A percentile compares a stretch with the other conserved stretches of the same genome.
phyloP scores from a whole-genome alignment of 2,888 invertebrate genomes.

The Terebella lapidaria region DNA sequence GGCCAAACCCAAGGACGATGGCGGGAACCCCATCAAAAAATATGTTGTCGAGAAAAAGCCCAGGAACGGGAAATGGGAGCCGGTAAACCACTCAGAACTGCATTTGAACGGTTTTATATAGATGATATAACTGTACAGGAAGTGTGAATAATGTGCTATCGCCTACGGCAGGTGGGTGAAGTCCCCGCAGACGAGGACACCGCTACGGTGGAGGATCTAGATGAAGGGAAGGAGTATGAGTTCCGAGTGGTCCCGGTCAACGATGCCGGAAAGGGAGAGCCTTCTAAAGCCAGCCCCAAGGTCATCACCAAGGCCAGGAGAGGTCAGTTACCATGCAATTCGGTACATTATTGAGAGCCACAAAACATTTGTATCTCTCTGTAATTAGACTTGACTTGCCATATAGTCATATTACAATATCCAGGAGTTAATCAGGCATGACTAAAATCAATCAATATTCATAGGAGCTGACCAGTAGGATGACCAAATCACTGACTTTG shows the following conservation, averaged over 20 bases:
- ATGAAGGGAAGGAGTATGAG: constrained; percentile 95
- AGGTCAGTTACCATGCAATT: constrained; percentile 22
- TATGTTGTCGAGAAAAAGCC: constrained; percentile 72
- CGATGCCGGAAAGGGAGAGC: constrained; percentile 93
- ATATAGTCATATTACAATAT: background rate
- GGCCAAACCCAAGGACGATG: constrained; percentile 88
- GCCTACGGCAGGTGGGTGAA: constrained; percentile 54
- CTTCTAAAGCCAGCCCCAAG: constrained; percentile 83
- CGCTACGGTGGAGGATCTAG: constrained; percentile 73
- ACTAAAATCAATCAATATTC: too few species aligned
- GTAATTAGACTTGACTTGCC: too few species aligned
- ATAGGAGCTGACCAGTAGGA: too few species aligned
- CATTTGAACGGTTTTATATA: too few species aligned
- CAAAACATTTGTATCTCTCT: too few species aligned
- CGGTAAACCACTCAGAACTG: too few species aligned
- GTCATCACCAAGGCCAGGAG: constrained; percentile 48
- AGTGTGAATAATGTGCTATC: background rate
- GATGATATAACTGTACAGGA: background rate
- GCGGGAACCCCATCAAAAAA: constrained; percentile 81
- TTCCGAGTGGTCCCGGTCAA: constrained; percentile 94
- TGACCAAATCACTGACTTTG: too few species aligned
- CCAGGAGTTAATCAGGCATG: too few species aligned
- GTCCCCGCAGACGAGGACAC: constrained; percentile 77
- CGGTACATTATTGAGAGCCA: too few species aligned
- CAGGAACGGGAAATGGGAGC: constrained; percentile 26